Evolutionary conservation across 2,113 vertebrate species (phyloP).

Genomic region (Tenebrosternarchus preto): DNA sequence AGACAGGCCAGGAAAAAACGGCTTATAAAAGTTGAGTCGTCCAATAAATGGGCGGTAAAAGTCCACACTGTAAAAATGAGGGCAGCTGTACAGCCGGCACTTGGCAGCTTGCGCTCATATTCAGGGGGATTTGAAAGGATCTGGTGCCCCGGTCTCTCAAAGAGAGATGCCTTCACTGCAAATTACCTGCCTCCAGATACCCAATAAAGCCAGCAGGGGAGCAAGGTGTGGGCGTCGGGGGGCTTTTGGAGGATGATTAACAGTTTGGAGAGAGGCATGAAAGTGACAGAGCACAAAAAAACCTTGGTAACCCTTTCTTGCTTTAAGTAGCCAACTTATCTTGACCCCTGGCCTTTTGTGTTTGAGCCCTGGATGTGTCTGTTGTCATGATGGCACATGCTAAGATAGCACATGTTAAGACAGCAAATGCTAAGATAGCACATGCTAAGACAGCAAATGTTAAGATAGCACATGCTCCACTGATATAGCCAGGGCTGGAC

Average conservation of each 20-base stretch:
- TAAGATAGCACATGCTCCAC: too few relatives aligned
- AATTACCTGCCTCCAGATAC: slow-evolving; percentile 43
- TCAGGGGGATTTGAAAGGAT: slow-evolving; percentile 34
- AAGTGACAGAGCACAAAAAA: neutral
- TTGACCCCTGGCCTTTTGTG: neutral
- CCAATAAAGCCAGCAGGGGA: slow-evolving; percentile 44
- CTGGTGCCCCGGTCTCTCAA: slow-evolving; percentile 5
- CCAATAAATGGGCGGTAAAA: slow-evolving; percentile 27
- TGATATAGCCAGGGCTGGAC: neutral
- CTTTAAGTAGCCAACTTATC: slow-evolving; percentile 34
- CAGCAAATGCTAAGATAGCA: slow-evolving; percentile 2
- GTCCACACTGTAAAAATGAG: slow-evolving; percentile 26
- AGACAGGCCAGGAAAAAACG: too few relatives aligned
- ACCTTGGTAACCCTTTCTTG: neutral
- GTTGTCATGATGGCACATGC: slow-evolving; percentile 4
- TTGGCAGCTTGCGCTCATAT: slow-evolving; percentile 37
- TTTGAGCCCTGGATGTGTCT: slow-evolving; percentile 25
- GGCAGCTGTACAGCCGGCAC: slow-evolving; percentile 26
- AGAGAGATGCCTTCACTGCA: slow-evolving; percentile 15
- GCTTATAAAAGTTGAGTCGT: slow-evolving; percentile 29
- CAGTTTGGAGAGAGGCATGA: neutral
- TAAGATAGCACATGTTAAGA: neutral
- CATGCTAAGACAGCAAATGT: neutral
- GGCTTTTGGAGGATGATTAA: neutral
- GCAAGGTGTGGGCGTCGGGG: too few relatives aligned